Conservation (phyloP, 2,888 invertebrate genomes). For the Epinotia demarniana region DNA sequence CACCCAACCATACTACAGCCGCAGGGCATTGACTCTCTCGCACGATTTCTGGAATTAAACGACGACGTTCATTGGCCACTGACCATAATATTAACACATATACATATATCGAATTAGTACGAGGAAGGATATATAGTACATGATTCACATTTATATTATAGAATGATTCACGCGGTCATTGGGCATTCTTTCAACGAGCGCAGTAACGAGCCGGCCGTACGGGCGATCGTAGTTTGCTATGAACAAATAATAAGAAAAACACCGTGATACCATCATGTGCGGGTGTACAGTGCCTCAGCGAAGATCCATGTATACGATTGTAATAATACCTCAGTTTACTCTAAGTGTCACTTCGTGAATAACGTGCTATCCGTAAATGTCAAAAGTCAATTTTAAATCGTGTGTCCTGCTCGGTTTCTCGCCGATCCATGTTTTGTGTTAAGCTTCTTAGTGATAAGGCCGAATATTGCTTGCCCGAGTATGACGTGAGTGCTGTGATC, state of each 20-base stretch:
- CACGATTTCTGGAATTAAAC: constrained; percentile 66
- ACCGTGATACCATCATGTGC: constrained; percentile 81
- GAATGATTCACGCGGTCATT: constrained; percentile 77
- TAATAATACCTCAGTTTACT: constrained; percentile 80
- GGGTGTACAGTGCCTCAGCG: constrained; percentile 75
- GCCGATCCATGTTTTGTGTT: constrained; percentile 72
- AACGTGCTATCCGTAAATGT: constrained; percentile 82
- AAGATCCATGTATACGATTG: constrained; percentile 81
- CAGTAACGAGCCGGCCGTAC: constrained; percentile 70
- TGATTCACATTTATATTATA: constrained; percentile 77
- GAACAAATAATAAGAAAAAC: constrained; percentile 80
- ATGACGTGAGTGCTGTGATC: constrained; percentile 76
- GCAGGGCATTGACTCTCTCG: constrained; percentile 64
- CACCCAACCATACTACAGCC: constrained; percentile 45
- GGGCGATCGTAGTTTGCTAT: constrained; percentile 61
- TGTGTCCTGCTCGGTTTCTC: constrained; percentile 55
- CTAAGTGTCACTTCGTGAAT: constrained; percentile 76
- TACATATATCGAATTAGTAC: constrained; percentile 56
- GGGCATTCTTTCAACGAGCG: constrained; percentile 74
- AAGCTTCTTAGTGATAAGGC: constrained; percentile 75
- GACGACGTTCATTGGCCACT: constrained; percentile 60
- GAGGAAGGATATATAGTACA: constrained; percentile 56
- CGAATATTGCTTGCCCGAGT: constrained; percentile 71
- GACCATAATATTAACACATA: constrained; percentile 52
- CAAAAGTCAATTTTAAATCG: constrained; percentile 71